These are phyloP conservation scores for Papilio demoleus DNA, from an alignment of 2,888 invertebrate genomes.

Conservation along the genomic window DNA sequence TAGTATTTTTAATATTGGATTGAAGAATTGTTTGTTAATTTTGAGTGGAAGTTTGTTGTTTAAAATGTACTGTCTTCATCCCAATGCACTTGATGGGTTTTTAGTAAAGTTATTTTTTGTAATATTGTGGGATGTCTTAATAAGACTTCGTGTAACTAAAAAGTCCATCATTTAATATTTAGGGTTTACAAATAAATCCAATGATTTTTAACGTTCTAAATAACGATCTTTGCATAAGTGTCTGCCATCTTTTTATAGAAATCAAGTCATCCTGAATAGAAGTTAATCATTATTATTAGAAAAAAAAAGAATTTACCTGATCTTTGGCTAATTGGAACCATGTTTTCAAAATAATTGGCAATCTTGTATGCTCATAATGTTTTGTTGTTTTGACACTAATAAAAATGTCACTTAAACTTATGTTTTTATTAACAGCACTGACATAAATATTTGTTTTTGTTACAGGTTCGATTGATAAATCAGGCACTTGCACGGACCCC, in stretches of 20 bases:
- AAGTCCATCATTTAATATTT: neutral
- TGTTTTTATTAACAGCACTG: slow-evolving; percentile 79
- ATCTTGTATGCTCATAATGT: slow-evolving; percentile 91
- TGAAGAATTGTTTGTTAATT: too few species aligned
- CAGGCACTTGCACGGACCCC: slow-evolving; percentile 73
- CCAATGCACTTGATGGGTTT: too few species aligned
- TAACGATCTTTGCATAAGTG: neutral
- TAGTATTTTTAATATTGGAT: too few species aligned
- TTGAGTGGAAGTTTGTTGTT: too few species aligned
- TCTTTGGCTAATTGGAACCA: slow-evolving; percentile 97
- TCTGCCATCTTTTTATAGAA: neutral
- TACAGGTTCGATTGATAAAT: slow-evolving; percentile 79
- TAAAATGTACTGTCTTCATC: too few species aligned
- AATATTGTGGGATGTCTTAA: neutral
- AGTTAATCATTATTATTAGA: neutral
- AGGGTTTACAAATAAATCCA: neutral
- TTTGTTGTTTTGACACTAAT: slow-evolving; percentile 98
- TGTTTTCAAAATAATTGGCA: slow-evolving; percentile 95
- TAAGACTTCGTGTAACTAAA: neutral
- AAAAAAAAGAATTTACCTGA: slow-evolving; percentile 91
- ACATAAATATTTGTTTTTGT: slow-evolving; percentile 72
- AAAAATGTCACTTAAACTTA: slow-evolving; percentile 93
- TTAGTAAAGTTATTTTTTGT: too few species aligned
- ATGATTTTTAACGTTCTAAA: neutral
- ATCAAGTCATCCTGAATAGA: neutral